Evolutionary conservation across 2,797 vertebrate genomes (phyloP).

Genomic region (Enteromius afrohamiltoni): DNA sequence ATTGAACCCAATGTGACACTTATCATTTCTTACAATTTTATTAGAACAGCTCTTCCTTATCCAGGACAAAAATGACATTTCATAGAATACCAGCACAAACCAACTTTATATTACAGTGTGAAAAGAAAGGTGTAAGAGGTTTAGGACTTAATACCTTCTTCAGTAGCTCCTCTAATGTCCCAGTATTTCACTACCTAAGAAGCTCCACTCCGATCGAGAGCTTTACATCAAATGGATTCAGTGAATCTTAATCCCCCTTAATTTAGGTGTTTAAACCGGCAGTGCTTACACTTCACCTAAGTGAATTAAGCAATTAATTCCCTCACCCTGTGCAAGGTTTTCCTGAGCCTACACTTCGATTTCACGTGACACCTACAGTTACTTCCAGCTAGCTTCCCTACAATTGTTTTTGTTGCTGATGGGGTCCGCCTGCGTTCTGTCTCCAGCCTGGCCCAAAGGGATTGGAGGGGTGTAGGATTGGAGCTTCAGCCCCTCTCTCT

Average conservation of each 20-base stretch:
- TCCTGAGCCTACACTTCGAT: constrained; percentile 14
- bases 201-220: constrained; percentile 46
- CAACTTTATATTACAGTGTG: constrained; percentile 48
- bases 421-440: constrained; percentile 23
- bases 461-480: constrained; percentile 15
- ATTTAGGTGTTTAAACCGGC: constrained; percentile 57
- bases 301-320: constrained; percentile 51
- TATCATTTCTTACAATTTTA: background rate
- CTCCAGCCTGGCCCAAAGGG: constrained; percentile 28
- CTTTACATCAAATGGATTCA: constrained; percentile 56
- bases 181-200: constrained; percentile 51
- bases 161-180: constrained; percentile 53
- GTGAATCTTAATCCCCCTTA: constrained; percentile 55
- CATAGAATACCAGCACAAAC: constrained; percentile 37
- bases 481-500: constrained; percentile 4
- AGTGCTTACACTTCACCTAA: constrained; percentile 50
- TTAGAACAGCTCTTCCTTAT: background rate
- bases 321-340: constrained; percentile 28
- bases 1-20: background rate
- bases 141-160: constrained; percentile 53
- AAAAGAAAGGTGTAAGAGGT: constrained; percentile 62
- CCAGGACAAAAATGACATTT: constrained; percentile 29
- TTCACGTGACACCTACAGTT: constrained; percentile 12
- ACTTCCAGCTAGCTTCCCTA: background rate
- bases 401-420: constrained; percentile 45